Conservation (phyloP, 2,797 vertebrate genomes). For the Amniataba percoides region DNA sequence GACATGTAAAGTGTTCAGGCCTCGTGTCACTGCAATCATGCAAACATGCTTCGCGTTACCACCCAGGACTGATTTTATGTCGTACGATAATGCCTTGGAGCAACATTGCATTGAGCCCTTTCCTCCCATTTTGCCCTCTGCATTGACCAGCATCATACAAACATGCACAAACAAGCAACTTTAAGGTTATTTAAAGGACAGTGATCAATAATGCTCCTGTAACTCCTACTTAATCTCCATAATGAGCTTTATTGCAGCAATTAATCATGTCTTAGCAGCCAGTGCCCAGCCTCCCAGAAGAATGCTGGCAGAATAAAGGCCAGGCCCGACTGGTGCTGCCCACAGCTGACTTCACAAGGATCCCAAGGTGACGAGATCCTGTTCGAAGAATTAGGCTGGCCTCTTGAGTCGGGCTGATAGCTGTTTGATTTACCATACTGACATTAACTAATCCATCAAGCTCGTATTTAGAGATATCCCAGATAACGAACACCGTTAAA, state of each 20-base stretch:
- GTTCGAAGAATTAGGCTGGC: slow-evolving; percentile 40
- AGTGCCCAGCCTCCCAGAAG: slow-evolving; percentile 77
- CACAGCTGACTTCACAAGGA: slow-evolving; percentile 58
- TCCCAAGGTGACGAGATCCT: slow-evolving; percentile 31
- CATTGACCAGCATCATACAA: slow-evolving; percentile 76
- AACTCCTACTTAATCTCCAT: slow-evolving; percentile 89
- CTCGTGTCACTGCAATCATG: slow-evolving; percentile 32
- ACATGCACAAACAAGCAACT: slow-evolving; percentile 85
- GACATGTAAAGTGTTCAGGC: slow-evolving; percentile 19
- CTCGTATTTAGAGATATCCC: slow-evolving; percentile 8
- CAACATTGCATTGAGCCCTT: slow-evolving; percentile 44
- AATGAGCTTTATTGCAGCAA: slow-evolving; percentile 88
- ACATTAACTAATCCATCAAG: slow-evolving; percentile 28
- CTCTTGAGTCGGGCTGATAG: slow-evolving; percentile 43
- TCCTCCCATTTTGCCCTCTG: slow-evolving; percentile 71
- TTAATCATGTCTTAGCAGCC: slow-evolving; percentile 86
- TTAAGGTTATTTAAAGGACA: slow-evolving; percentile 89
- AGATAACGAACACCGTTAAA: not conserved
- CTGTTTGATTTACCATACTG: slow-evolving; percentile 42
- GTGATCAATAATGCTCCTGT: slow-evolving; percentile 88
- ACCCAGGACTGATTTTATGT: slow-evolving; percentile 46
- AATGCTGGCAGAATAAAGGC: slow-evolving; percentile 80
- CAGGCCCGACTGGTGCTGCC: slow-evolving; percentile 50
- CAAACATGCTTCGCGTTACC: slow-evolving; percentile 31
- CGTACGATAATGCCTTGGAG: slow-evolving; percentile 44